These are phyloP conservation scores for Poecilia latipinna DNA, from an alignment of 2,113 vertebrate genomes.

Conservation along the genomic window DNA sequence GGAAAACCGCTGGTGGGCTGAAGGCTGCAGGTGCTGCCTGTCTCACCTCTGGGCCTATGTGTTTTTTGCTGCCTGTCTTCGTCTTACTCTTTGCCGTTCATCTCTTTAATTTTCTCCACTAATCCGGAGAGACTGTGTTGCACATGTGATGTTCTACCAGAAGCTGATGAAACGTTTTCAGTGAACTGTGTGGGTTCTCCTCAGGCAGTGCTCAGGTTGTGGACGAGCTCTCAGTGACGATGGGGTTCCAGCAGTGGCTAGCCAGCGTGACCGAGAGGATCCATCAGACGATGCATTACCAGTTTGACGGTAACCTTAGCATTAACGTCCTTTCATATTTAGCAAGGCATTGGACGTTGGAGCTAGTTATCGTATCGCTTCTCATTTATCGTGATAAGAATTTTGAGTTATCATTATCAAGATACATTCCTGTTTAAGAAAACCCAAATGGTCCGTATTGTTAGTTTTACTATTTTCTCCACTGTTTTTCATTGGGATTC, in stretches of 20 bases:
- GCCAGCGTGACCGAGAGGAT: slow-evolving; percentile 90
- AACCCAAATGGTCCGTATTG: no score
- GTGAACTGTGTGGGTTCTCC: slow-evolving; percentile 5
- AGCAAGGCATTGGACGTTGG: background rate
- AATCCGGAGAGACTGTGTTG: slow-evolving; percentile 21
- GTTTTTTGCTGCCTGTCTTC: slow-evolving; percentile 26
- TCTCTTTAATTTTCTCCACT: slow-evolving; percentile 35
- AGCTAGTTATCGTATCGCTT: no score
- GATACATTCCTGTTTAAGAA: no score
- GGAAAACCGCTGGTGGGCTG: slow-evolving; percentile 52
- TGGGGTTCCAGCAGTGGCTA: slow-evolving; percentile 92
- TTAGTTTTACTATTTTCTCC: no score
- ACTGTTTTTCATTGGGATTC: no score
- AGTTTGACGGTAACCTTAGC: slow-evolving; percentile 85
- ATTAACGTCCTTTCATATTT: background rate
- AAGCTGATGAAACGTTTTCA: background rate
- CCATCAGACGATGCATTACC: slow-evolving; percentile 94
- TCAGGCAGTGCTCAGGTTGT: slow-evolving; percentile 82
- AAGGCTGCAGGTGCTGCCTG: slow-evolving; percentile 68
- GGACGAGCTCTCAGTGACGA: slow-evolving; percentile 84
- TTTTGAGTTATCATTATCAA: no score
- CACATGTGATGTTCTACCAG: slow-evolving; percentile 5
- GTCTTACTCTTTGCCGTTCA: slow-evolving; percentile 15
- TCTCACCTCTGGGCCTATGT: background rate
- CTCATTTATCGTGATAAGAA: no score